A percentile compares a stretch with the other conserved stretches of the same genome.
Conservation (phyloP, 2,113 vertebrate species). For the Istiophorus platypterus region DNA sequence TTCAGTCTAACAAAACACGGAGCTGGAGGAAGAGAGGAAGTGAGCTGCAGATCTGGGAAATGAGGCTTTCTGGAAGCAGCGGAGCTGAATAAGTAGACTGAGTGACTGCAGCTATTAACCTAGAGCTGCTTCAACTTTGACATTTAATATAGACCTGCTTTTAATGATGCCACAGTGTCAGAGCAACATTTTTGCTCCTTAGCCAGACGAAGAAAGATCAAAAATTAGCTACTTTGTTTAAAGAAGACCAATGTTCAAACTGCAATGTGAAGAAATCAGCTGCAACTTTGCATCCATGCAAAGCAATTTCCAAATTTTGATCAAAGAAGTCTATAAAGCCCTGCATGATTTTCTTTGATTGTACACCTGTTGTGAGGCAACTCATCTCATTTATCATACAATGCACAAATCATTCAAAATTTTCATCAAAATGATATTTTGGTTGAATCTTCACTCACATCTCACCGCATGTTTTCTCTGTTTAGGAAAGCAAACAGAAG, state of each 20-base stretch:
- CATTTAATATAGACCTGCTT: conserved; percentile 59
- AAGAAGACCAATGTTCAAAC: conserved; percentile 21
- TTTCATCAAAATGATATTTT: conserved; percentile 55
- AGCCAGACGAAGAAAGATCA: conserved; percentile 34
- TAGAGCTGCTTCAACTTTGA: conserved; percentile 59
- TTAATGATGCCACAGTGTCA: conserved; percentile 54
- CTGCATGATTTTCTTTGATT: conserved; percentile 36
- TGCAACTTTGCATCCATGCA: conserved; percentile 13
- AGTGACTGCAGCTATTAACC: conserved; percentile 70
- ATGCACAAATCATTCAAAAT: conserved; percentile 44
- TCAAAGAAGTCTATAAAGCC: conserved; percentile 16
- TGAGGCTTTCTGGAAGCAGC: conserved; percentile 54
- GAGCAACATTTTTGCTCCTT: conserved; percentile 30
- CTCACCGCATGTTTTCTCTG: conserved; percentile 29
- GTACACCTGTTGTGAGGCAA: conserved; percentile 35
- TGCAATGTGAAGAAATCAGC: conserved; percentile 4
- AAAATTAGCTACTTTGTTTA: conserved; percentile 22
- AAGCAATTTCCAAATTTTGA: conserved; percentile 43
- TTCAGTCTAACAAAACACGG: background rate
- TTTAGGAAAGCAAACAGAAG: conserved; percentile 62
- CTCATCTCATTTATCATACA: conserved; percentile 24
- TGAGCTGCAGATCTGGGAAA: conserved; percentile 45
- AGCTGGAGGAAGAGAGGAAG: conserved; percentile 9
- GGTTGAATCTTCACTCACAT: conserved; percentile 26
- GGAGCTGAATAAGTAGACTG: conserved; percentile 58